Evolutionary conservation across 2,797 vertebrate species (phyloP), one percentile per base, ranked within the genome.

Genomic region (Percopsis omiscomaycus): DNA sequence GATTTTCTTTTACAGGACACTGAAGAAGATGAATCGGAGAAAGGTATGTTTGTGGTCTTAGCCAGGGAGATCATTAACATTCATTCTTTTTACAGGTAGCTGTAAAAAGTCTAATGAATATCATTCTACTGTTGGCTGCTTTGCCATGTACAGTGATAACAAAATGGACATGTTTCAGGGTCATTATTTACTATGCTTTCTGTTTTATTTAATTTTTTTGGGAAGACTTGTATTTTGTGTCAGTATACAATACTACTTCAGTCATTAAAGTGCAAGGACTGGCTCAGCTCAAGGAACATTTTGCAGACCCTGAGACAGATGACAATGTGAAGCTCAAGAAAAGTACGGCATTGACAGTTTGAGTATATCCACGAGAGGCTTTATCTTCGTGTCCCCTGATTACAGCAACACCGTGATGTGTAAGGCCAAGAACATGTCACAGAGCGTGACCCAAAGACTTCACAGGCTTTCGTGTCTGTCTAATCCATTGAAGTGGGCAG

Each of bases 11-110:
- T 92, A 76, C 86, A 98, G 96, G 96, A 97, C 64, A 89, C 89
- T 42, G 96, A 98, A 84, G 97, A 96, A 79, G 93, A 93, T 82
- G 96, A 96, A 86, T 94, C 93, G 80, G 95, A 97, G 86, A 98
- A 95, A 94, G 98, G 98, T 99, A 98, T 92, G 96, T 97, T 82
- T 89, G 77, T 71, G 65, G 48, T 58, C 55, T 47, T n/a, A 59
- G 69, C 58, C 44, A 68, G 67, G 61, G 57, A 69, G 44, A 64
- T 48, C 64, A 42, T 30, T 82, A 78, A 87, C 4, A 46, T 67
- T 68, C 81, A 71, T 61, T 2, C 29, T 69, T 61, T 57, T 59
- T n/a, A 45, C 76, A 68, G 67, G 32, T 45, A 15, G 42, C 27
- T 10, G 22, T 54, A 22, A 22, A 22, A 22, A 22, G 16, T 74